A percentile compares a stretch with the other conserved stretches of the same genome.
These are phyloP conservation scores for Trichomycterus rosablanca DNA, from an alignment of 2,113 vertebrate species.

Conservation along the genomic window DNA sequence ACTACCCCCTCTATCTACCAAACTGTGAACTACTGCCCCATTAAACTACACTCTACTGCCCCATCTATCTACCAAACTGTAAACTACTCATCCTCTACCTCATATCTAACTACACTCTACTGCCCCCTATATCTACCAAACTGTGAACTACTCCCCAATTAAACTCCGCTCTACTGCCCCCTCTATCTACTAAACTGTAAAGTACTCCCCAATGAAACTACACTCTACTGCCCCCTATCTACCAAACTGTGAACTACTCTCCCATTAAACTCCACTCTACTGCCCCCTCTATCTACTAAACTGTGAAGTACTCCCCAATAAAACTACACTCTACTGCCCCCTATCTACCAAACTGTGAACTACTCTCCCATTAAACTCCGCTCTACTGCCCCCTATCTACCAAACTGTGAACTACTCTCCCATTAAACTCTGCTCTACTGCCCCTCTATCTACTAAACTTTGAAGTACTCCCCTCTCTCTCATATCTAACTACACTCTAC, in stretches of 20 bases:
- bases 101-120: neutral
- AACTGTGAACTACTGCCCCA: no score
- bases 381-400: no score
- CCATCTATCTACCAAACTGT: neutral
- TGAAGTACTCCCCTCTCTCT: no score
- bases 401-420: neutral
- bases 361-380: conserved; percentile 34
- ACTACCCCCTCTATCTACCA: conserved; percentile 16
- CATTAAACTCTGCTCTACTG: no score
- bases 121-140: neutral
- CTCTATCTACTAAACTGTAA: neutral
- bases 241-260: conserved; percentile 47
- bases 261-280: neutral
- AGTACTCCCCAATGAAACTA: neutral
- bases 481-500: neutral
- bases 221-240: neutral
- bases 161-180: conserved; percentile 1
- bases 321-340: no score
- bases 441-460: conserved; percentile 18
- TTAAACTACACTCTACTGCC: no score
- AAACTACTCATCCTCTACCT: neutral
- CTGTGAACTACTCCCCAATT: no score
- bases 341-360: conserved; percentile 50
- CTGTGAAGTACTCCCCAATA: neutral
- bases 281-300: conserved; percentile 8